Evolutionary conservation across 2,113 vertebrate species (phyloP), one percentile per base, ranked within the genome.

Genomic region (Lophura nycthemera): DNA sequence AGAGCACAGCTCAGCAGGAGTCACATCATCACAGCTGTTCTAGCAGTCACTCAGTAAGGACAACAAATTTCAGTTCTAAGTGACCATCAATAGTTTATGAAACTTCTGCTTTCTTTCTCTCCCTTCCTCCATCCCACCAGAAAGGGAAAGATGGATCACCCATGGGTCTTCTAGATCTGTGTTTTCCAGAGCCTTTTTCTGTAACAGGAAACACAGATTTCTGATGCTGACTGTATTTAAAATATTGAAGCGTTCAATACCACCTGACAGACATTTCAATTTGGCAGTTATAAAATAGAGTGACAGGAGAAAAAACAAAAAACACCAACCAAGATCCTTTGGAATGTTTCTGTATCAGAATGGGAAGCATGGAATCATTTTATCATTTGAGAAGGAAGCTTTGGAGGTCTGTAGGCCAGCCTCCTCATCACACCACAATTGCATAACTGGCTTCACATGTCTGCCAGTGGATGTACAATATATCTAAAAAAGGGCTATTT

Each of bases 1-100:
- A 82, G 89, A 91, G 78, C 82, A 82, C 82, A 85, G 84, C 94
- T 92, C 91, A 83, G 92, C 89, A 80, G 92, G 75, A 92, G 42
- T 77, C 89, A 80, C 78, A 48, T 5, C 81, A 89, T 57, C 82
- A 56, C 71, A 76, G 90, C 89, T 56, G 45, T 42, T 92, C 9
- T 0, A 38, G 89, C 50, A 85, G 16, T 56, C 79, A 61, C 78
- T 80, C 84, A 48, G 27, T 5, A 72, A 72, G 1, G 5, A 79
- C 77, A 92, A 81, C 83, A 70, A 36, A 89, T 87, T 87, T 54
- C 89, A 92, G 77, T 63, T 70, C 8, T 11, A 63, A 85, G 19
- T 21, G 67, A 48, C 36, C 36, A 84, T 63, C 72, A 92, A 2
- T 5, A 81, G 61, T n/a, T 86, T 36, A 67, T 50, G 42, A 71